phyloP scores from a whole-genome alignment of 2,797 vertebrate species.

The Hippoglossus hippoglossus region DNA sequence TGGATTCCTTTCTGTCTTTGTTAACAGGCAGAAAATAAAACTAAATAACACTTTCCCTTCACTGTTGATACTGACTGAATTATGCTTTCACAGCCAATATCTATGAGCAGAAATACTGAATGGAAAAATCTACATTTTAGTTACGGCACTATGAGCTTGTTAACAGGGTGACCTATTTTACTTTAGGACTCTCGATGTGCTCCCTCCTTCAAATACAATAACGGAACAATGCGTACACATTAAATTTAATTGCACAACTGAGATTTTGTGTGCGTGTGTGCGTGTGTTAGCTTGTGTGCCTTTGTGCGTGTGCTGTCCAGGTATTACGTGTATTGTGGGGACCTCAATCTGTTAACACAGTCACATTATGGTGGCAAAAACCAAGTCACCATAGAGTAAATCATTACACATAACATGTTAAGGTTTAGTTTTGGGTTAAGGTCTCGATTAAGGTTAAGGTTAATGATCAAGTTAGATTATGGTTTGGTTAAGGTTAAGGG shows the following conservation, averaged over 20 bases:
- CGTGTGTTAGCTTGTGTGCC: no score
- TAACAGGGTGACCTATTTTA: slow-evolving; percentile 15
- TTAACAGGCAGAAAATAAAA: background rate
- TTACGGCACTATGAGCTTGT: background rate
- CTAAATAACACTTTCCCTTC: background rate
- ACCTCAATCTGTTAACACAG: no score
- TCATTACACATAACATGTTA: no score
- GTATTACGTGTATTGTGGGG: no score
- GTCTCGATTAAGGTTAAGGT: no score
- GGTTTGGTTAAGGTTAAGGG: no score
- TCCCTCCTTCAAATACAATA: slow-evolving; percentile 1
- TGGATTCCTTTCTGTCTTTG: background rate
- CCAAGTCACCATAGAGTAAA: no score
- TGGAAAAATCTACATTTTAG: background rate
- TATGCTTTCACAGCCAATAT: background rate
- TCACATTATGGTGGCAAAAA: no score
- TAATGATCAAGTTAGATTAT: no score
- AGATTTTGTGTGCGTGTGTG: no score
- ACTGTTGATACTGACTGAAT: background rate
- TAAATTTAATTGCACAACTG: background rate
- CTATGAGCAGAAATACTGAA: background rate
- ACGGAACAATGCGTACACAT: background rate
- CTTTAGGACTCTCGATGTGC: slow-evolving; percentile 2
- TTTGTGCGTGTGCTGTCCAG: no score
- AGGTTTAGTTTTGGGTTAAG: no score